Evolutionary conservation across 2,797 vertebrate genomes (phyloP), one percentile per base, ranked within the genome.

Genomic region (Arnoldichthys spilopterus): DNA sequence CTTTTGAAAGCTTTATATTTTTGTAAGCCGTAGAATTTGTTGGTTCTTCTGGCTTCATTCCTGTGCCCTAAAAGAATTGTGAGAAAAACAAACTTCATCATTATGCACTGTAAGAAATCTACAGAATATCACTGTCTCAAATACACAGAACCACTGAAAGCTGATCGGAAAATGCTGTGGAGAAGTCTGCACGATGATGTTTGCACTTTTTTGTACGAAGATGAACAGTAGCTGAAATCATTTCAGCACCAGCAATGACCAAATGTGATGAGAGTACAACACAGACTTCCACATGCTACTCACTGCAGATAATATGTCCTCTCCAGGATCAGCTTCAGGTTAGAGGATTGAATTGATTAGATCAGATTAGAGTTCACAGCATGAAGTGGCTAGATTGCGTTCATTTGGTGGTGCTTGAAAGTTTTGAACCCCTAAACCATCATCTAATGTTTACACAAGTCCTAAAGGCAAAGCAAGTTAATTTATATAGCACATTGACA

Each of bases 281-380:
- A 83, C 58, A 26, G 22, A 74, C 24, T 32, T 74, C 4, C 34
- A 58, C 40, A 34, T 62, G 26, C 82, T 90, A 93, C 92, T 93
- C 88, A 93, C 92, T 80, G 85, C 82, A 88, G 90, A 90, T 83
- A 80, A 61, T 79, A 51, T 67, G 79, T 61, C 80, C n/a, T 74
- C 81, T 85, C 32, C 86, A 69, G 82, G 83, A 70, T 67, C 84
- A 72, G 88, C 85, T 85, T 91, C 86, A 81, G 71, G 87, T 91
- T 74, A 86, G 76, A 87, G 64, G 54, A 82, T 64, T 76, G 64
- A 85, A 84, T 72, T 82, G 64, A 85, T 83, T 72, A 82, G 61
- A 61, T 4, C 45, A 78, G 51, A 51, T 2, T 28, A 4, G 51
- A 5, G 16, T 54, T 26, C 40, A 8, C 40, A 49, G 26, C 20